Base-by-base conservation (phyloP, 1,140 invertebrate genomes). In the Vanessa atalanta region DNA sequence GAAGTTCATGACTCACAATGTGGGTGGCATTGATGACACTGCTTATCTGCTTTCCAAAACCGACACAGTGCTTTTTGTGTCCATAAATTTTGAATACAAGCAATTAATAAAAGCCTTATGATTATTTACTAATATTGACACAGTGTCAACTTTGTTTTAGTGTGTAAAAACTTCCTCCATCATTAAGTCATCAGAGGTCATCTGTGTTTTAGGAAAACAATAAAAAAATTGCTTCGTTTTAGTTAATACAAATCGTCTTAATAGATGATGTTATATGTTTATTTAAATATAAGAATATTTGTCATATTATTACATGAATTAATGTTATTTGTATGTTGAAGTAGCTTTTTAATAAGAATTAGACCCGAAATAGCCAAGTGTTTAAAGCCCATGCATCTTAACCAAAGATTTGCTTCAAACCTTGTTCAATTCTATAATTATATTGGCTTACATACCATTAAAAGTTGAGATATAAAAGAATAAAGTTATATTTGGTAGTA, bases 11-110 rank as follows among this genome's bases (percentile, higher is more conserved):
- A 86, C 53, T 83, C 83, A 84, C 63, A 37, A 72, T 70, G 85
- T 77, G 79, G 85, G 84, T 70, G 79, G 69, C 16, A 68, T 63
- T 74, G 81, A 83, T 80, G 81, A 79, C 77, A 83, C 74, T 72
- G 12, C 15, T 3, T 37, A 15, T 11, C 26, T n/a, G 26, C 31
- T 61, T 61, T 61, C 57, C 57, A 67, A 13, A 53, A 55, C n/a
- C 26, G 20, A 43, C 66, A 57, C 51, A 8, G 53, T 12, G 15
- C 43, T 55, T 26, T 16, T 12, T 50, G 26, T 57, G 55, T 26
- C 12, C 16, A 5, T 57, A 26, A 0, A 57, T 23, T 57, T 57
- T 26, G 16, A 57, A 57, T 7, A 57, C 9, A 26, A 51, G 26
- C 26, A 57, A 57, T 20, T 53, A 53, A 37, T 61, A 37, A 37